A percentile compares a stretch with the other conserved stretches of the same genome.
Evolutionary conservation across 2,888 invertebrate genomes (phyloP).

Genomic region (Polydrusus pterygomalis): DNA sequence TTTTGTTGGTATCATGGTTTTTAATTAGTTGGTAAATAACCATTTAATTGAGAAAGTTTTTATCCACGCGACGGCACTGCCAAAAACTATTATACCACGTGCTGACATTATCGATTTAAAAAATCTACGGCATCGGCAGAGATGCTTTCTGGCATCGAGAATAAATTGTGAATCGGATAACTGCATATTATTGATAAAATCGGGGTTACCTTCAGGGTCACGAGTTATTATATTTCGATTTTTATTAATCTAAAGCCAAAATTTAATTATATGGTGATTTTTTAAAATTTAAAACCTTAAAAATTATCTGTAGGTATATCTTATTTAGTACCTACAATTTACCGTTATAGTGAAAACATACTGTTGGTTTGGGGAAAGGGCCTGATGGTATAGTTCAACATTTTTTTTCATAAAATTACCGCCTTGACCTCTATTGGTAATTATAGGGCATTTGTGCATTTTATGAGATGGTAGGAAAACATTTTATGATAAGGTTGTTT

Average conservation of each 20-base stretch:
- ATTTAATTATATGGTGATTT: constrained; percentile 57
- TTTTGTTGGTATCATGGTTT: too few species aligned
- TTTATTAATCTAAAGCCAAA: constrained; percentile 54
- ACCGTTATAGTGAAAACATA: constrained; percentile 34
- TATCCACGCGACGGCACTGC: constrained; percentile 21
- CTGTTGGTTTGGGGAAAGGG: constrained; percentile 22
- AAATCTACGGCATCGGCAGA: constrained; percentile 41
- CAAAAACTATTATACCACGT: constrained; percentile 52
- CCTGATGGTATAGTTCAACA: constrained; percentile 1
- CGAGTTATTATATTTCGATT: constrained; percentile 57
- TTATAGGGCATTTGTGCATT: too few species aligned
- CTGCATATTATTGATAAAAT: constrained; percentile 60
- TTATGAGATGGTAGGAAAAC: too few species aligned
- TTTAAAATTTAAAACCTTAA: constrained; percentile 44
- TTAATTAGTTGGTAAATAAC: too few species aligned
- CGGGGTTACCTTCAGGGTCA: constrained; percentile 58
- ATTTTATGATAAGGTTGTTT: too few species aligned
- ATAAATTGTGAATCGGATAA: constrained; percentile 59
- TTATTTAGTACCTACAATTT: constrained; percentile 28
- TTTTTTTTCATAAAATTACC: too few species aligned
- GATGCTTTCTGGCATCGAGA: constrained; percentile 56
- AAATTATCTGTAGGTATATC: constrained; percentile 28
- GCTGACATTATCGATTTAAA: constrained; percentile 49
- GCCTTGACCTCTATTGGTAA: too few species aligned
- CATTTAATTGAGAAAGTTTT: too few species aligned